phyloP scores from a whole-genome alignment of 2,113 vertebrate genomes.

The Lepisosteus osseus region DNA sequence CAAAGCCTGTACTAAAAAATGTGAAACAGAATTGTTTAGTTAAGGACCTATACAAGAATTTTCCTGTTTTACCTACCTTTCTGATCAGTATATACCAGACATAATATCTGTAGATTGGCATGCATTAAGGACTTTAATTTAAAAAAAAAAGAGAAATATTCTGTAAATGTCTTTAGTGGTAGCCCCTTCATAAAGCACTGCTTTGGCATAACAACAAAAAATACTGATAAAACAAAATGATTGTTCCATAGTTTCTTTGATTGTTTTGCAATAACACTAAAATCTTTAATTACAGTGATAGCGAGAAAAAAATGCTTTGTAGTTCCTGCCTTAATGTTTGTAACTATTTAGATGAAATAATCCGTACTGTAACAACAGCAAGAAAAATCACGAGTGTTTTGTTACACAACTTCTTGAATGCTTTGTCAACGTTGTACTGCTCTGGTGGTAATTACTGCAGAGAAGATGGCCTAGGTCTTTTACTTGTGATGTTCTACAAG shows the following conservation, averaged over 20 bases:
- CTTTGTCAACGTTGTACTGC: not conserved
- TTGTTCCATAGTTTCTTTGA: too few relatives aligned
- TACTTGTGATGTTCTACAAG: slow-evolving; percentile 66
- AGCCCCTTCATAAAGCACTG: too few relatives aligned
- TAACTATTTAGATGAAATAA: not conserved
- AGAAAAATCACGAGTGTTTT: not conserved
- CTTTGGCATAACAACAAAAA: too few relatives aligned
- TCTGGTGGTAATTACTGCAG: slow-evolving; percentile 66
- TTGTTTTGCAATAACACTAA: not conserved
- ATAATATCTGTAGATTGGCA: too few relatives aligned
- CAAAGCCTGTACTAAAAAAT: not conserved
- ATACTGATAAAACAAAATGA: too few relatives aligned
- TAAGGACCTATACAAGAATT: too few relatives aligned
- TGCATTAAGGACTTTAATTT: too few relatives aligned
- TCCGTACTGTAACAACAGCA: not conserved
- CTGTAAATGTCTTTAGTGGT: too few relatives aligned
- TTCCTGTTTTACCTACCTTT: too few relatives aligned
- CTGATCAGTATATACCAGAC: too few relatives aligned
- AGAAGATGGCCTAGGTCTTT: slow-evolving; percentile 64
- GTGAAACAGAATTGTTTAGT: not conserved
- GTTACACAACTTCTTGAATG: not conserved
- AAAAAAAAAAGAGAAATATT: too few relatives aligned
- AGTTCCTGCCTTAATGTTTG: not conserved
- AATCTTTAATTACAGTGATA: not conserved
- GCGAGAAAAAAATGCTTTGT: not conserved